phyloP scores from a whole-genome alignment of 2,888 invertebrate genomes.

The Drosophila meridiana region DNA sequence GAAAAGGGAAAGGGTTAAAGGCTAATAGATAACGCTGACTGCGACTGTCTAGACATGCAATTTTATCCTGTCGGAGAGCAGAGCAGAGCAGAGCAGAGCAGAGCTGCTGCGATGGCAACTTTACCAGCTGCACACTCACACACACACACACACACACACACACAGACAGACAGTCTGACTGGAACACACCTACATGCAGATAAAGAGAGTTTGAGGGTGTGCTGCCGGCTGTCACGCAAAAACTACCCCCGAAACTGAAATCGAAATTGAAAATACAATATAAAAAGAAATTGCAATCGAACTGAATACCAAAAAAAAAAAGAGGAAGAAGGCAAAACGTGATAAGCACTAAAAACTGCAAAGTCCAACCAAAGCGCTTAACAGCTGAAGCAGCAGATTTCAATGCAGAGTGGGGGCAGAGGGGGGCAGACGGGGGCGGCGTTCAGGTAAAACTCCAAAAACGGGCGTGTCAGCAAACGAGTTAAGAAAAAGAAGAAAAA shows the following conservation, averaged over 20 bases:
- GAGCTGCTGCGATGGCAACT: slow-evolving; percentile 54
- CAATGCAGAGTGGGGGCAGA: slow-evolving; percentile 10
- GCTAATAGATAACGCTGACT: slow-evolving; percentile 43
- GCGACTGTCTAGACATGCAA: slow-evolving; percentile 68
- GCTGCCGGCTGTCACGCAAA: slow-evolving; percentile 64
- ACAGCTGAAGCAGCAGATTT: slow-evolving; percentile 42
- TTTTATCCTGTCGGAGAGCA: slow-evolving; percentile 51
- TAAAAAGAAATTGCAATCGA: slow-evolving; percentile 48
- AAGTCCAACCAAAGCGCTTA: background rate
- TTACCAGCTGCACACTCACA: slow-evolving; percentile 48
- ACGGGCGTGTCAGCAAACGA: slow-evolving; percentile 48
- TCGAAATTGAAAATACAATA: slow-evolving; percentile 52
- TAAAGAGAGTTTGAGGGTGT: slow-evolving; percentile 67
- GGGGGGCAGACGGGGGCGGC: background rate
- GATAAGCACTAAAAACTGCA: slow-evolving; percentile 33
- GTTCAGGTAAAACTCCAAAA: slow-evolving; percentile 39
- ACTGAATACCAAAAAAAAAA: slow-evolving; percentile 29
- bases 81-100: slow-evolving; percentile 8
- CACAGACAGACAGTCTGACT: slow-evolving; percentile 19
- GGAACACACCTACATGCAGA: slow-evolving; percentile 29
- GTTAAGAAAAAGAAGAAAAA: slow-evolving; percentile 1
- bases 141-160: slow-evolving; percentile 26
- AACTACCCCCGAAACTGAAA: slow-evolving; percentile 69
- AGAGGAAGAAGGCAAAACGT: slow-evolving; percentile 15
- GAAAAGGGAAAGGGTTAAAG: slow-evolving; percentile 36